These are phyloP conservation scores for Scaptomyza caliginosa DNA, from an alignment of 2,888 invertebrate species.

Conservation along the genomic window DNA sequence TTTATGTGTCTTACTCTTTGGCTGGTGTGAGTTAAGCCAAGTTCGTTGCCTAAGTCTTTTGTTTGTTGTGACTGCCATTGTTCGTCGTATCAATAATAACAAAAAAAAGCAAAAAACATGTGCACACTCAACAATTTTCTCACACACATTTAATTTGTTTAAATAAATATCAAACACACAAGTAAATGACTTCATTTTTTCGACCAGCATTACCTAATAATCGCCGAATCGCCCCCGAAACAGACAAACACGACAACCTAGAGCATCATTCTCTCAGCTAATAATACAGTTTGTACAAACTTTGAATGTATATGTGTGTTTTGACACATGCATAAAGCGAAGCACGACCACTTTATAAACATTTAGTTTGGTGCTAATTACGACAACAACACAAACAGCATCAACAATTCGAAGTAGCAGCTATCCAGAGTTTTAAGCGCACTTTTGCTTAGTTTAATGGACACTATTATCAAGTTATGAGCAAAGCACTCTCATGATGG, in stretches of 20 bases:
- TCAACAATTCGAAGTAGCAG: conserved; percentile 2
- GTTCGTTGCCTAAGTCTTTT: conserved; percentile 77
- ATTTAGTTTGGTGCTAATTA: conserved; percentile 76
- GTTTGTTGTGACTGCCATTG: conserved; percentile 45
- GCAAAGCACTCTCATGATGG: conserved; percentile 50
- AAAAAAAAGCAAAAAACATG: no score
- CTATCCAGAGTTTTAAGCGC: conserved; percentile 42
- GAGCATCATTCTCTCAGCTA: conserved; percentile 51
- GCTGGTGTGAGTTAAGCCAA: conserved; percentile 30
- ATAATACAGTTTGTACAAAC: conserved; percentile 61
- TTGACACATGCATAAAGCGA: conserved; percentile 43
- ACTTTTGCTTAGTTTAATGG: conserved; percentile 65
- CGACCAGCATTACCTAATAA: conserved; percentile 37
- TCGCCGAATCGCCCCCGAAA: conserved; percentile 1
- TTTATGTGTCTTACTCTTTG: conserved; percentile 24
- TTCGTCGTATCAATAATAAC: conserved; percentile 58
- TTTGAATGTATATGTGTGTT: conserved; percentile 25
- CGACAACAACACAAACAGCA: conserved; percentile 25
- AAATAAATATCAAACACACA: conserved; percentile 57
- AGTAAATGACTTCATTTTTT: conserved; percentile 69
- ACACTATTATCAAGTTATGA: conserved; percentile 73
- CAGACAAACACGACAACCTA: neutral
- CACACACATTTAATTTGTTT: conserved; percentile 69
- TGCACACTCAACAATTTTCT: conserved; percentile 41
- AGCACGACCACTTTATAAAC: conserved; percentile 59